A percentile compares a stretch with the other conserved stretches of the same genome.
phyloP scores from a whole-genome alignment of 2,888 invertebrate genomes.

The Papilio elwesi region DNA sequence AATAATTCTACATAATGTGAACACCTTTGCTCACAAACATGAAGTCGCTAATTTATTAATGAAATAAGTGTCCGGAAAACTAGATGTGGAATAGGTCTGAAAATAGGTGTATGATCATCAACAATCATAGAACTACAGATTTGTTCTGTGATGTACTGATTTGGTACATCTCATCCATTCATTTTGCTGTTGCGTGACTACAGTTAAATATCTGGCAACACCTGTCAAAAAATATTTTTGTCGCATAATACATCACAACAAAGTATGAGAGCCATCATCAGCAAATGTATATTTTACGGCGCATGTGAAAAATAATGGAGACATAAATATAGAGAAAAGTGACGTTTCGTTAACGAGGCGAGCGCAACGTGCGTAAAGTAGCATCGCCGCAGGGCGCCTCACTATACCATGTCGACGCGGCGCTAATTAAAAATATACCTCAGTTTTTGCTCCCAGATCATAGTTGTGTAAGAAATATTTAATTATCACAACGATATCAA shows the following conservation, averaged over 20 bases:
- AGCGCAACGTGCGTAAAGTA: constrained; percentile 75
- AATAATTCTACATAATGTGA: too few relatives aligned
- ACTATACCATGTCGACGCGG: constrained; percentile 60
- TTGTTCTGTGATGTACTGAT: too few relatives aligned
- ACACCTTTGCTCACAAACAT: too few relatives aligned
- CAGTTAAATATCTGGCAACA: background rate
- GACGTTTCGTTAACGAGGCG: constrained; percentile 79
- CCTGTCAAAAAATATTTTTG: background rate
- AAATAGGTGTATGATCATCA: too few relatives aligned
- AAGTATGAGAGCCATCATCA: constrained; percentile 52
- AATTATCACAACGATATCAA: constrained; percentile 63
- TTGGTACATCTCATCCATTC: background rate
- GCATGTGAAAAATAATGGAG: constrained; percentile 78
- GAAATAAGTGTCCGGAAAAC: too few relatives aligned
- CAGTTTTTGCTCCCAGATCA: constrained; percentile 69
- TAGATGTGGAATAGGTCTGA: too few relatives aligned
- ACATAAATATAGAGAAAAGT: constrained; percentile 80
- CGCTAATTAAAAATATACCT: constrained; percentile 78
- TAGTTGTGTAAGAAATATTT: constrained; percentile 69
- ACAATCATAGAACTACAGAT: too few relatives aligned
- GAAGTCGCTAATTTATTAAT: too few relatives aligned
- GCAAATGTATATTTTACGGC: constrained; percentile 67
- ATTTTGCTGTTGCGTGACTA: background rate
- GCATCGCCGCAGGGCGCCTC: constrained; percentile 70
- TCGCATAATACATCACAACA: constrained; percentile 17